Evolutionary conservation across 2,113 vertebrate genomes (phyloP), one percentile per base, ranked within the genome.

Genomic region (Osmerus eperlanus): DNA sequence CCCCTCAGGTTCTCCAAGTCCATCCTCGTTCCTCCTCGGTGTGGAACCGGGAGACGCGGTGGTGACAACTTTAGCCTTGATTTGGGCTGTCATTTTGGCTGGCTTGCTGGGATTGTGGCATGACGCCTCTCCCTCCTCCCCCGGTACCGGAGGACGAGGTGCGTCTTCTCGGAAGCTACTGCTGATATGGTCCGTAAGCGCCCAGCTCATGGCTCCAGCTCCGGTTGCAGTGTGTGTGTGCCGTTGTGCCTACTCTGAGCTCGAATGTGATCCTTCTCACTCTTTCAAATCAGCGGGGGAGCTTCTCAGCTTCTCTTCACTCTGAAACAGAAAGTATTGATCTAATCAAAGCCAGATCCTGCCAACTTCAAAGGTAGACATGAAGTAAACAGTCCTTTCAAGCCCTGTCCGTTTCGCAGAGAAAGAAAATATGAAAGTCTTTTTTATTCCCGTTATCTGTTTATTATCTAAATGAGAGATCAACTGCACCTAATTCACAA

Each of bases 261-360:
- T 90, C 89, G 87, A 84, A 88, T 86, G 85, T 88, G 91, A 93
- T 93, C 88, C 92, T 93, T 89, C 94, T 92, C 91, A 95, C 95
- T 96, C 96, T 93, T 93, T 94, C 86, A 92, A 96, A 94, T 95
- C 96, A 96, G 96, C 95, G 90, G 96, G 95, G 93, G 96, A 95
- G 94, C 94, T 92, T 86, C 87, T 93, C 92, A 92, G 94, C 92
- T 87, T 93, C 92, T 94, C 94, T 94, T 94, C 95, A 95, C 94
- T 94, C 91, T 92, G 94, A 89, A 93, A 93, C 91, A 90, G 90
- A 92, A 87, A 89, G 95, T 94, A 97, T 96, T 95, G 95, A 98
- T 96, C 94, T 96, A 94, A 97, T 97, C 95, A 97, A 95, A 97
- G 95, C 92, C 95, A 96, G 95, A 96, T 95, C 95, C 95, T 91